Evolutionary conservation across 2,113 vertebrate species (phyloP).

Genomic region (Columba livia): DNA sequence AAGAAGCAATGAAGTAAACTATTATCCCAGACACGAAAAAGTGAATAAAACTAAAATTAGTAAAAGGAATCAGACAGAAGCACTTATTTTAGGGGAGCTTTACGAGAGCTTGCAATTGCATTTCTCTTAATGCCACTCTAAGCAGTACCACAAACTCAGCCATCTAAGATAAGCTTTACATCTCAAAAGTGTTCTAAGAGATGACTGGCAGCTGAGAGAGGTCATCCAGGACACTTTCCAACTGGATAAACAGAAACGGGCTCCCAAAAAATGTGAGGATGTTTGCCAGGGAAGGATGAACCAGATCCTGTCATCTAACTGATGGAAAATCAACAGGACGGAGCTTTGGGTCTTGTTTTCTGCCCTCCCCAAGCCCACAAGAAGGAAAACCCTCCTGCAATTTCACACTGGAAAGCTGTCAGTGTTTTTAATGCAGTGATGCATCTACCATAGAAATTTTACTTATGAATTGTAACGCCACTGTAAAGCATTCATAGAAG

Average conservation of each 20-base stretch:
- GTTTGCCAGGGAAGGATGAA: not conserved
- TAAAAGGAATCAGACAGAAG: not conserved
- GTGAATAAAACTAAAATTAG: not conserved
- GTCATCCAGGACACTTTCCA: not conserved
- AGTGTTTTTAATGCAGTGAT: not conserved
- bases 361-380: not conserved
- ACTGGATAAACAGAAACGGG: conserved; percentile 11
- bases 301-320: not conserved
- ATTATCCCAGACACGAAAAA: not conserved
- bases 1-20: not conserved
- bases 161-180: not conserved
- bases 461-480: not conserved
- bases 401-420: not conserved
- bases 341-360: not conserved
- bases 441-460: conserved; percentile 3
- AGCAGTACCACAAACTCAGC: not conserved
- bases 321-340: not conserved
- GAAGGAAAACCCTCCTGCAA: conserved; percentile 1
- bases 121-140: not conserved
- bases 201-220: not conserved
- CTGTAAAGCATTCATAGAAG: not conserved
- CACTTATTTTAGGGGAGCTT: not conserved
- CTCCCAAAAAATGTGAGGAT: not conserved
- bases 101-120: not conserved
- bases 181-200: not conserved